Evolutionary conservation across 2,888 invertebrate species (phyloP), one percentile per base, ranked within the genome.

Genomic region (Ormyrus rosae): DNA sequence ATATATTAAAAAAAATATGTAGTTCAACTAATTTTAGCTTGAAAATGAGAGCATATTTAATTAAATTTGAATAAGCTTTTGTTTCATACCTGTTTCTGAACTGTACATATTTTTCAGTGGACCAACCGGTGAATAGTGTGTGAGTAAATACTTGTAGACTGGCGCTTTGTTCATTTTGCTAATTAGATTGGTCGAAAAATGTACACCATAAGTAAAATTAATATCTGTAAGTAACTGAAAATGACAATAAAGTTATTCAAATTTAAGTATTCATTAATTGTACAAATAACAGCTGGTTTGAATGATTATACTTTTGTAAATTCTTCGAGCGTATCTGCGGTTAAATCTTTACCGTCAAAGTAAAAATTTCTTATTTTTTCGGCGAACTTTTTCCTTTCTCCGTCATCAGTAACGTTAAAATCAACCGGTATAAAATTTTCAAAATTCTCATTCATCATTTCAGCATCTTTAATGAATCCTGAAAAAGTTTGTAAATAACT

Each of bases 361-460:
- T 90, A 90, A 75, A 88, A 89, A 34, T 56, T 56, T 50, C 65
- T 73, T 11, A 73, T 64, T 56, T 56, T 73, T 55, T 65, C 50
- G 19, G 56, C 19, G 6, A 65, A 65, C 7, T 64, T 6, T 34
- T 73, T 65, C 11, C 48, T 64, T 56, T 73, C 56, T 2, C 83
- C 19, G 79, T 89, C 87, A 11, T 89, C 87, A 11, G 90, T 90
- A 6, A 88, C 78, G 63, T 90, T 90, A 74, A 90, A 80, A 74
- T 89, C 86, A 11, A 81, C 51, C 6, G 90, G 89, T 46, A 90
- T 46, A 63, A 90, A 87, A 6, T 84, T 69, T 45, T 89, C 88
- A 10, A 89, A 88, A 56, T 89, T 83, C 13, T 85, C 83, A 53
- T 87, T 53, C 69, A 90, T 76, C 6, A 84, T 53, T 0, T 85